Evolutionary conservation across 2,888 invertebrate genomes (phyloP), one percentile per base, ranked within the genome.

Genomic region (Alcis repandata): DNA sequence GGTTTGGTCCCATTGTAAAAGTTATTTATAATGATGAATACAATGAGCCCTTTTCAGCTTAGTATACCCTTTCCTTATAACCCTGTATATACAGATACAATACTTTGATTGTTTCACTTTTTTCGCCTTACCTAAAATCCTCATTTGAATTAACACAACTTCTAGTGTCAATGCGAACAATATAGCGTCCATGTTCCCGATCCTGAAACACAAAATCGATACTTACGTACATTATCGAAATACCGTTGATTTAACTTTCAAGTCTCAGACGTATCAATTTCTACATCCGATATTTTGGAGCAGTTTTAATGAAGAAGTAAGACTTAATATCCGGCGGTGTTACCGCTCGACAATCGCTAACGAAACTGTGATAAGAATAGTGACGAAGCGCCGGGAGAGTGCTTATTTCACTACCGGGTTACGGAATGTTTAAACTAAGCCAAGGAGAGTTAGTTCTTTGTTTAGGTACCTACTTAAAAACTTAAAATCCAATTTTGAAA

Each of bases 91-190:
- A n/a, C n/a, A 36, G n/a, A 36, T 11, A 36, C 11, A 36, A 36
- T 11, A 11, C 36, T 1, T 10, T 36, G 13, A 13, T 11, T 11
- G 2, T n/a, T n/a, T n/a, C n/a, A n/a, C n/a, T n/a, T n/a, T n/a
- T n/a, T n/a, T n/a, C n/a, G 20, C 17, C 85, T 79, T 73, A 91
- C 91, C 88, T 63, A 88, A 74, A 68, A 90, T 86, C 63, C 72
- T 78, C 76, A 91, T 81, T 78, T 92, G 91, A 59, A 88, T 83
- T 66, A 92, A 78, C 61, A 82, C 79, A 65, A 89, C 87, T 83
- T 92, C 92, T 65, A 92, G 78, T 63, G 83, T 81, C 68, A 91
- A 74, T 33, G 89, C 86, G 66, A 91, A 89, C 17, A 92, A 75
- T 36, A 91, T 70, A 22, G 86, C 89, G 63, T 92, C 91, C 88